Evolutionary conservation across 2,797 vertebrate species (phyloP).

Genomic region (Menidia menidia): DNA sequence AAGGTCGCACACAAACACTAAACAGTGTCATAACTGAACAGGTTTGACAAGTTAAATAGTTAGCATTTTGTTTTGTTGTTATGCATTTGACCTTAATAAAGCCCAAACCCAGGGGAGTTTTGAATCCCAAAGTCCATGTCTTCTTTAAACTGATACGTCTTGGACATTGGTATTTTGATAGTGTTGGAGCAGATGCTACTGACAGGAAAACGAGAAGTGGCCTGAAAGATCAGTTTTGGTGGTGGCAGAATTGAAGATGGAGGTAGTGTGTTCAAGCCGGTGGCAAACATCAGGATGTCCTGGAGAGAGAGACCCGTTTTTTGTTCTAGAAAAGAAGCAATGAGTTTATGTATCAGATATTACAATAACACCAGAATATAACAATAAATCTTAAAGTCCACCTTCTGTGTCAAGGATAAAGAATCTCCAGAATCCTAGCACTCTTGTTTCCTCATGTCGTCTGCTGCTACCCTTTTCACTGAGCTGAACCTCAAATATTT

Average conservation of each 20-base stretch:
- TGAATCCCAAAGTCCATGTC: neutral
- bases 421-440: conserved; percentile 27
- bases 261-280: neutral
- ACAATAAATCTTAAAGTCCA: neutral
- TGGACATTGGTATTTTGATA: neutral
- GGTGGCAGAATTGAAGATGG: neutral
- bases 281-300: conserved; percentile 5
- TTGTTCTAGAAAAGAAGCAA: neutral
- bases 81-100: neutral
- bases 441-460: conserved; percentile 3
- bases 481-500: conserved; percentile 12
- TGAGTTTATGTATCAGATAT: neutral
- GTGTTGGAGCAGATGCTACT: neutral
- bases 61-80: no score
- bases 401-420: conserved; percentile 24
- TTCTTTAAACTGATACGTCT: neutral
- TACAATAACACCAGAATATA: neutral
- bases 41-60: neutral
- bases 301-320: neutral
- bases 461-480: conserved; percentile 19
- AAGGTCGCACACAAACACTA: neutral
- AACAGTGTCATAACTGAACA: conserved; percentile 1
- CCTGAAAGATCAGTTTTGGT: conserved; percentile 1
- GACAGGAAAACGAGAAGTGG: neutral
- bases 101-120: conserved; percentile 2